phyloP scores from a whole-genome alignment of 2,888 invertebrate genomes.

The Scotopteryx bipunctaria region DNA sequence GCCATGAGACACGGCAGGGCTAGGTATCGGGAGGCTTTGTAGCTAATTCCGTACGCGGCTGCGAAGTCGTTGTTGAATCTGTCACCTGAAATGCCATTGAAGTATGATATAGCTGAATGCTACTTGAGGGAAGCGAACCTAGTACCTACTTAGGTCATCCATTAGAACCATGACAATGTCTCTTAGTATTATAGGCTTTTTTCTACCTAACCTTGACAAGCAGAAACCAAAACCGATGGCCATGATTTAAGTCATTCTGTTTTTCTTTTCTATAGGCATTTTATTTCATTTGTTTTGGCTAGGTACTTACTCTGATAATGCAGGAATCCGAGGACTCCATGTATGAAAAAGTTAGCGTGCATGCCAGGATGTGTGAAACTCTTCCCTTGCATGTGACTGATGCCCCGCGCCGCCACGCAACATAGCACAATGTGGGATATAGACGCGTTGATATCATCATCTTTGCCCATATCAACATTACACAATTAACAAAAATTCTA shows the following conservation, averaged over 20 bases:
- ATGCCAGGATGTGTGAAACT: constrained; percentile 66
- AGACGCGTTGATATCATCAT: constrained; percentile 59
- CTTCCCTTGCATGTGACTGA: constrained; percentile 45
- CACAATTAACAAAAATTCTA: constrained; percentile 29
- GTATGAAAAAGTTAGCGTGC: constrained; percentile 70
- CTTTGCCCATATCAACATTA: constrained; percentile 54
- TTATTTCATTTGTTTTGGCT: too few species aligned
- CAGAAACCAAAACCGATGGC: too few species aligned
- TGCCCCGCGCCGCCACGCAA: constrained; percentile 59
- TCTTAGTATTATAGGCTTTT: too few species aligned
- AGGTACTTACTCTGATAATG: constrained; percentile 62
- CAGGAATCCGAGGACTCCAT: constrained; percentile 65
- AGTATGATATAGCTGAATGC: too few species aligned
- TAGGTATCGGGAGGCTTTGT: constrained; percentile 59
- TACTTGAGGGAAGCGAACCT: too few species aligned
- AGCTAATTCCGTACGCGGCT: constrained; percentile 53
- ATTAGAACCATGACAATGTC: too few species aligned
- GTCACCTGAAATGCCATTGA: constrained; percentile 51
- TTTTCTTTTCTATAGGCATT: too few species aligned
- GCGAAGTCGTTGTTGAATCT: constrained; percentile 57
- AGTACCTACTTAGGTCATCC: too few species aligned
- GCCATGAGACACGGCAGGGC: constrained; percentile 69
- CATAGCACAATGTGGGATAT: constrained; percentile 64
- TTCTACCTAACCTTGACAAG: too few species aligned
- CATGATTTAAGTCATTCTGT: too few species aligned